Base-by-base conservation (phyloP, 2,113 vertebrate species). In the Gymnocephalus cernua region DNA sequence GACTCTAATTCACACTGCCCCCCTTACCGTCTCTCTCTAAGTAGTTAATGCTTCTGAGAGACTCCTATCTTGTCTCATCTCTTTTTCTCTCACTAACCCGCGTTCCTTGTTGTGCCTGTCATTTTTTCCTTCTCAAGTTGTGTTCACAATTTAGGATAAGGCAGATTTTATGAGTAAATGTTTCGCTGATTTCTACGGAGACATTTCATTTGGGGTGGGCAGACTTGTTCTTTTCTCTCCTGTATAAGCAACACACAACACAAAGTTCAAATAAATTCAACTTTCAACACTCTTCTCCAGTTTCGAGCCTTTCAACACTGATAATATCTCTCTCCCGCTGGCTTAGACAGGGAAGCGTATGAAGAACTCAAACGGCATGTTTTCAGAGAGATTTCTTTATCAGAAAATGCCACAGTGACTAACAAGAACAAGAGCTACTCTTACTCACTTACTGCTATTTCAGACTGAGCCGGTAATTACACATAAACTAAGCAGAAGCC, bases 31-130 rank as follows among this genome's bases (percentile, higher is more conserved):
- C 80, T 88, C 77, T 82, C 80, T 83, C 58, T 77, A 64, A 89
- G 85, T 83, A 69, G 14, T 72, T 82, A 80, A 88, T 77, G 82
- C 79, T 79, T 87, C 41, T 76, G 41, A 84, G 85, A 79, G 57
- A 67, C 77, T 82, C 57, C 67, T 69, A 51, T 86, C 78, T 86
- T 23, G 3, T 74, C 66, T 86, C 63, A 82, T 84, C 79, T 86
- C 56, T 18, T 77, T 83, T 53, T 66, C 59, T 66, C 74, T 67
- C 71, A 25, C 54, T 48, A 29, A 50, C 54, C 12, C 21, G 2
- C 4, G 0, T 53, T 57, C 4, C 38, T 45, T 45, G 29, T 32
- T 64, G 63, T 64, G 58, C 13, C 16, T 48, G 63, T 47, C 61
- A n/a, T 41, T 74, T 66, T 57, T 57, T 63, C 38, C 57, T 15